Percentiles rank a stretch among this genome's conserved stretches.
These are phyloP conservation scores for Corydoras maculifer DNA, from an alignment of 2,113 vertebrate genomes.

Conservation along the genomic window DNA sequence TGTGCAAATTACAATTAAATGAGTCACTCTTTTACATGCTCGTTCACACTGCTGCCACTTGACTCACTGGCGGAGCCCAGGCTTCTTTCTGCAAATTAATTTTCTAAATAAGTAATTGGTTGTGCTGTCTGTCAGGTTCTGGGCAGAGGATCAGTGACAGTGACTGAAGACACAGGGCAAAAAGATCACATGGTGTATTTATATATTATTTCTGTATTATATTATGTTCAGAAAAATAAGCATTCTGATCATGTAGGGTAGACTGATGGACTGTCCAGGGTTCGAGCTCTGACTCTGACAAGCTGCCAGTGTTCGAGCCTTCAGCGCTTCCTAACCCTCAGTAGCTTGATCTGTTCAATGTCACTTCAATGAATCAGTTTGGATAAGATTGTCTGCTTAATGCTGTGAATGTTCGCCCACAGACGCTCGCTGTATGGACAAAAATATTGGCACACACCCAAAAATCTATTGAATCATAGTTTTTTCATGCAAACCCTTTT, in stretches of 20 bases:
- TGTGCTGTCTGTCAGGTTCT: constrained; percentile 33
- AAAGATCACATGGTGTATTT: background rate
- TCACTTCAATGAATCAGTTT: background rate
- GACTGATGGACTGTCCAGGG: no score
- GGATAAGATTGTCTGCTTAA: background rate
- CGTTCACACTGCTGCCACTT: constrained; percentile 37
- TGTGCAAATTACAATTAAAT: constrained; percentile 46
- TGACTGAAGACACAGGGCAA: background rate
- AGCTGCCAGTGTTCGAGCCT: no score
- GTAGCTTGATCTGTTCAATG: no score
- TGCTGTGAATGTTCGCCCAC: background rate
- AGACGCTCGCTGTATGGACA: no score
- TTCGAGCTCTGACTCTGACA: no score
- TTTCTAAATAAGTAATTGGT: constrained; percentile 40
- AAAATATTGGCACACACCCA: no score
- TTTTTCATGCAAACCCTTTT: no score
- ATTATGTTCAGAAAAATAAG: no score
- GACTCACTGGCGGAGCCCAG: constrained; percentile 35
- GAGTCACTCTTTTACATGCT: constrained; percentile 28
- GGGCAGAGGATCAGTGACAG: constrained; percentile 25
- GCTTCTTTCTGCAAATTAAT: constrained; percentile 37
- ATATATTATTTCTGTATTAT: no score
- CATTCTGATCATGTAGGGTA: no score
- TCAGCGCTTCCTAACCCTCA: no score
- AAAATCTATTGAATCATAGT: no score